These are phyloP conservation scores for Anarrhichthys ocellatus DNA, from an alignment of 2,113 vertebrate species.

Conservation along the genomic window DNA sequence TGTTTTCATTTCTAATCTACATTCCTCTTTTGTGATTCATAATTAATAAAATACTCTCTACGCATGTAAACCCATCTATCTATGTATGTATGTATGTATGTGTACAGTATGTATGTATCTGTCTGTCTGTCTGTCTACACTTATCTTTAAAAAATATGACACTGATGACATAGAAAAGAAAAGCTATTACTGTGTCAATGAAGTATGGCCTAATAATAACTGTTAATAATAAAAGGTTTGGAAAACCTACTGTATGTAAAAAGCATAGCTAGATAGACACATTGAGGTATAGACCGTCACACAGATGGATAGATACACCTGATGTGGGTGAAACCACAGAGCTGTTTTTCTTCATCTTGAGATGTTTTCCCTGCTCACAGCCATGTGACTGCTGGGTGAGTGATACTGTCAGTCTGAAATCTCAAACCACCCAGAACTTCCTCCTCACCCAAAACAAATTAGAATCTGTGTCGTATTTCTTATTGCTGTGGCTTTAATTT, in stretches of 20 bases:
- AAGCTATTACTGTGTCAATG: no score
- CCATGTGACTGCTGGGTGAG: constrained; percentile 27
- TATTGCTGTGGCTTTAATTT: constrained; percentile 20
- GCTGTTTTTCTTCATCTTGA: constrained; percentile 49
- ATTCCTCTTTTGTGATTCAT: no score
- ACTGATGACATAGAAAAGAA: no score
- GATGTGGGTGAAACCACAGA: constrained; percentile 62
- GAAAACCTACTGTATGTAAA: background rate
- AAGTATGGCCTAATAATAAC: background rate
- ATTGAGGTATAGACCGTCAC: background rate
- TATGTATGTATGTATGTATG: no score
- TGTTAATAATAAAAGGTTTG: background rate
- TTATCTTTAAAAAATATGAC: no score
- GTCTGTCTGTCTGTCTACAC: no score
- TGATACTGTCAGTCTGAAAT: constrained; percentile 13
- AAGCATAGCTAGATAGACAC: background rate
- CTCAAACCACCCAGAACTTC: constrained; percentile 34
- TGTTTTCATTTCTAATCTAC: no score
- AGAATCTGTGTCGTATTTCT: constrained; percentile 6
- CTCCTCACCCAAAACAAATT: constrained; percentile 12
- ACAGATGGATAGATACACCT: constrained; percentile 20
- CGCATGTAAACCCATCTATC: no score
- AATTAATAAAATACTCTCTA: no score
- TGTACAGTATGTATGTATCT: no score
- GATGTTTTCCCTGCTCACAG: constrained; percentile 39